A percentile compares a stretch with the other conserved stretches of the same genome.
phyloP scores from a whole-genome alignment of 2,797 vertebrate species.

The Alectoris magna region DNA sequence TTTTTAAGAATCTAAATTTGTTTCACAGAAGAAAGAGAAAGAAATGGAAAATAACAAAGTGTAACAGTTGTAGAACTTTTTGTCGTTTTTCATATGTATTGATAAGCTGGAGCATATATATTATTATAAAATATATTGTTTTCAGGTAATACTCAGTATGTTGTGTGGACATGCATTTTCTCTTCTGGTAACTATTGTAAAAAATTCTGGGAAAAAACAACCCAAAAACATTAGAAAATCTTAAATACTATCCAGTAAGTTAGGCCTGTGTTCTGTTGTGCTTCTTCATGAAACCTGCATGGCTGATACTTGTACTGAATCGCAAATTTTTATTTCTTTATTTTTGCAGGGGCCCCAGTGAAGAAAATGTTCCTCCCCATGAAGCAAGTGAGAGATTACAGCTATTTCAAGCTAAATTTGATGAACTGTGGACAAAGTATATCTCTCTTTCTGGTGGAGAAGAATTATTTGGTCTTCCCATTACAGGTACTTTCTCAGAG shows the following conservation, averaged over 20 bases:
- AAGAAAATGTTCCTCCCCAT: slow-evolving; percentile 77
- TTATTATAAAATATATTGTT: neutral
- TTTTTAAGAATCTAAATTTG: neutral
- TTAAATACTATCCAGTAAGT: neutral
- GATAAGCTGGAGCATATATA: neutral
- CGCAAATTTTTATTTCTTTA: neutral
- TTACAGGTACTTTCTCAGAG: slow-evolving; percentile 77
- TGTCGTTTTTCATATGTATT: neutral
- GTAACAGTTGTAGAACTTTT: neutral
- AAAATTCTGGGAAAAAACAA: neutral
- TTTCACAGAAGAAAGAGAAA: neutral
- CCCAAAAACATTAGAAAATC: neutral
- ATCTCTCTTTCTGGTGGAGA: slow-evolving; percentile 83
- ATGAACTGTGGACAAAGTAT: slow-evolving; percentile 87
- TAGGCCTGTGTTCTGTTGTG: neutral
- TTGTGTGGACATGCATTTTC: neutral
- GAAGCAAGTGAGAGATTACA: slow-evolving; percentile 87
- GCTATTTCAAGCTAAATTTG: slow-evolving; percentile 84
- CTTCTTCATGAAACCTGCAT: neutral
- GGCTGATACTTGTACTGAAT: neutral
- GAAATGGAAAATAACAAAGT: neutral
- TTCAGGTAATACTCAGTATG: neutral
- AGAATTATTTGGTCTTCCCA: slow-evolving; percentile 85
- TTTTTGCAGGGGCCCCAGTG: slow-evolving; percentile 80
- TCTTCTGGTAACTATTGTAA: neutral